Conservation (phyloP, 2,797 vertebrate species). For the Onychomys torridus region DNA sequence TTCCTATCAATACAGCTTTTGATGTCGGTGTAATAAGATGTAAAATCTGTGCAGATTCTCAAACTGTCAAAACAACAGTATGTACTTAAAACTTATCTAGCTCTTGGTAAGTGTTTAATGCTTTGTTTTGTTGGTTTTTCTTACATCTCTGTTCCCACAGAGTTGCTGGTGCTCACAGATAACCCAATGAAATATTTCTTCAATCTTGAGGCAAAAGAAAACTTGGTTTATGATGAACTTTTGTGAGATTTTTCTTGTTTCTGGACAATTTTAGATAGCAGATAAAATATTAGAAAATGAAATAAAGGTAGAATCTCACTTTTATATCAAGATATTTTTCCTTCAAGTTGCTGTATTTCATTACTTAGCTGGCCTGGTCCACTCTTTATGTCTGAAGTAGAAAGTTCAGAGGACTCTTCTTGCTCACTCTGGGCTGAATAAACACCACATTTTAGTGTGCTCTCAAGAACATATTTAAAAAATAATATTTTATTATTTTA, state of each 20-base stretch:
- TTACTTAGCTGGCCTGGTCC: slow-evolving; percentile 37
- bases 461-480: slow-evolving; percentile 32
- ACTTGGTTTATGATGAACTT: slow-evolving; percentile 56
- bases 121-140: slow-evolving; percentile 76
- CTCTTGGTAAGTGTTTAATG: slow-evolving; percentile 73
- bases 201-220: slow-evolving; percentile 67
- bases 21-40: slow-evolving; percentile 84
- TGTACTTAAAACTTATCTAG: slow-evolving; percentile 83
- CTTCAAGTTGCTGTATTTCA: slow-evolving; percentile 52
- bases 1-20: slow-evolving; percentile 84
- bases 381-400: neutral
- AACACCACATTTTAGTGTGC: neutral
- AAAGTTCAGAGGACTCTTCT: neutral
- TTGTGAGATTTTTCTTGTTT: slow-evolving; percentile 33
- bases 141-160: slow-evolving; percentile 49
- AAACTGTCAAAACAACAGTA: slow-evolving; percentile 85
- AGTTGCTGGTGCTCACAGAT: slow-evolving; percentile 64
- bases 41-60: slow-evolving; percentile 84
- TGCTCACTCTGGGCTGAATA: neutral
- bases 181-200: slow-evolving; percentile 64
- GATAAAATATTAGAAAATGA: slow-evolving; percentile 42
- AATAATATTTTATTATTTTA: slow-evolving; percentile 35
- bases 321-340: slow-evolving; percentile 40
- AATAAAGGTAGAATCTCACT: slow-evolving; percentile 49
- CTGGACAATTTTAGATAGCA: slow-evolving; percentile 28